A percentile compares a stretch with the other conserved stretches of the same genome.
Conservation (phyloP, 2,888 invertebrate species). For the Polymixis lichenea region DNA sequence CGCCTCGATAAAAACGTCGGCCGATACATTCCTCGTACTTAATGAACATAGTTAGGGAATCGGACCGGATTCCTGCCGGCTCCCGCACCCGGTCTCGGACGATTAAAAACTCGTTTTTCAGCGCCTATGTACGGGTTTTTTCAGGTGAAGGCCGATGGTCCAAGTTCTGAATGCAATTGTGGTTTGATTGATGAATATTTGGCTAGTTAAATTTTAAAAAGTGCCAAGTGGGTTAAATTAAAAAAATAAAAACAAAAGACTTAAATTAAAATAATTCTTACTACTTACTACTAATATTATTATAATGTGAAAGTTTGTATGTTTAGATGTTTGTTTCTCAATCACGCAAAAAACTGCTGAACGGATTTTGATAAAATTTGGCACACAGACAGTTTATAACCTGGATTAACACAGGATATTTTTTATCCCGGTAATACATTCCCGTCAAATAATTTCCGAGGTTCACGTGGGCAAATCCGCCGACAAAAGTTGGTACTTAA, state of each 20-base stretch:
- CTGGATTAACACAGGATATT: too few relatives aligned
- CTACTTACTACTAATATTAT: too few relatives aligned
- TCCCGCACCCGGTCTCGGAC: constrained; percentile 9
- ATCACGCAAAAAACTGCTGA: too few relatives aligned
- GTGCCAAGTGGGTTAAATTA: neutral
- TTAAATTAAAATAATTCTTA: neutral
- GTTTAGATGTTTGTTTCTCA: too few relatives aligned
- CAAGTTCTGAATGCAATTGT: neutral
- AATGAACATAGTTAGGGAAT: constrained; percentile 62
- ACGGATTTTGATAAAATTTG: too few relatives aligned
- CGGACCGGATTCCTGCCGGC: constrained; percentile 30
- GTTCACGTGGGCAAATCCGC: too few relatives aligned
- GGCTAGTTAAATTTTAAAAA: too few relatives aligned
- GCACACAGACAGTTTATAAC: too few relatives aligned
- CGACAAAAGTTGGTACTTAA: neutral
- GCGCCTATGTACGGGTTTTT: constrained; percentile 11
- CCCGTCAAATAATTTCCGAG: too few relatives aligned
- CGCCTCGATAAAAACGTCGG: constrained; percentile 15
- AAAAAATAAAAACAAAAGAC: neutral
- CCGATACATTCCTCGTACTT: constrained; percentile 45
- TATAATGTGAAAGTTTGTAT: too few relatives aligned
- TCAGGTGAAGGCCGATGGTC: constrained; percentile 2
- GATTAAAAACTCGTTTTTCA: constrained; percentile 41
- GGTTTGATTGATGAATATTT: constrained; percentile 1
- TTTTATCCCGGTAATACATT: too few relatives aligned